A percentile compares a stretch with the other conserved stretches of the same genome.
These are phyloP conservation scores for Podilymbus podiceps DNA, from an alignment of 2,113 vertebrate species.

Conservation along the genomic window DNA sequence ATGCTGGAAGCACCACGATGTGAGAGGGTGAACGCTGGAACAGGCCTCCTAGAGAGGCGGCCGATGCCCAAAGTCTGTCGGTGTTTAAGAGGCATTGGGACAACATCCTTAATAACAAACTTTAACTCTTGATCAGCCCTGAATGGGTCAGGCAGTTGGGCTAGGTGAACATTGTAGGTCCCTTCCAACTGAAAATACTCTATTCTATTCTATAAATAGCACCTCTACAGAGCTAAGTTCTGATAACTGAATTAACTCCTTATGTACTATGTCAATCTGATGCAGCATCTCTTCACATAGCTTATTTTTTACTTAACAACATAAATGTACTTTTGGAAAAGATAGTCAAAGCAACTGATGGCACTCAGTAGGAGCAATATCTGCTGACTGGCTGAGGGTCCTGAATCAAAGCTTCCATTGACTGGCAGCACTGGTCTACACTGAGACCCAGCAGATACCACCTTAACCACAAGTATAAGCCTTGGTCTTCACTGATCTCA, in stretches of 20 bases:
- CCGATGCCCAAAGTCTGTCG: accelerated
- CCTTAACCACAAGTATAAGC: neutral
- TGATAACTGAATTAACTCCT: neutral
- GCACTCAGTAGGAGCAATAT: neutral
- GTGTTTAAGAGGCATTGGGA: neutral
- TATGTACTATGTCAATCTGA: neutral
- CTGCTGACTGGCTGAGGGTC: neutral
- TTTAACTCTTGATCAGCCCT: neutral
- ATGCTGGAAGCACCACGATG: neutral
- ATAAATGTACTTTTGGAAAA: neutral
- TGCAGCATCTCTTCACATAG: neutral
- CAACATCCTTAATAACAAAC: neutral
- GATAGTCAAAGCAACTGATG: neutral
- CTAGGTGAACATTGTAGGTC: neutral
- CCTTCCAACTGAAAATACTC: neutral
- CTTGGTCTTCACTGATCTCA: neutral
- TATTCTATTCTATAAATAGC: neutral
- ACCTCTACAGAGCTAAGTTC: neutral
- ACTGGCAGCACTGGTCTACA: neutral
- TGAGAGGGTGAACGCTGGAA: neutral
- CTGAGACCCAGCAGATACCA: neutral
- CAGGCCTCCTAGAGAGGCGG: neutral
- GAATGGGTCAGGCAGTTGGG: neutral
- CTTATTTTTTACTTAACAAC: neutral
- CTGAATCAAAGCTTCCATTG: neutral